phyloP scores from a whole-genome alignment of 2,113 vertebrate genomes.

The Centrocercus urophasianus region DNA sequence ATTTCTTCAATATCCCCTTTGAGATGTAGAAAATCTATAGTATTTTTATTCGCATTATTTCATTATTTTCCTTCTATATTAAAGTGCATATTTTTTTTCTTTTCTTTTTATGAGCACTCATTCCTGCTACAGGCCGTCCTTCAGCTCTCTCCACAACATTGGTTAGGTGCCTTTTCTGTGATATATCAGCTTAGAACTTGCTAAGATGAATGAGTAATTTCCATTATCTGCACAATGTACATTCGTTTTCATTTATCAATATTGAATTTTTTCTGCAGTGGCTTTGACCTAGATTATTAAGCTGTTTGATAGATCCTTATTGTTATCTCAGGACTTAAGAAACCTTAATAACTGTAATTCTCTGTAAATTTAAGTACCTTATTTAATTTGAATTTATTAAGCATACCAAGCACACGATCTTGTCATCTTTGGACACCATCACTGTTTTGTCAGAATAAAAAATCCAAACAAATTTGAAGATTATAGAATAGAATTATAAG shows the following conservation, averaged over 20 bases:
- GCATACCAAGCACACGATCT: neutral
- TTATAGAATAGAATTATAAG: neutral
- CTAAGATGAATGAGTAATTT: conserved; percentile 7
- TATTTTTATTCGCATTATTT: neutral
- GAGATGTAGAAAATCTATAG: neutral
- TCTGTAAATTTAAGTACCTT: neutral
- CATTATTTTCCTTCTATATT: neutral
- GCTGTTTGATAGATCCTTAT: neutral
- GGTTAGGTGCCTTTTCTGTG: neutral
- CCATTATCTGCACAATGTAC: neutral
- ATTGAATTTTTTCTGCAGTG: neutral
- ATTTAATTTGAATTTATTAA: neutral
- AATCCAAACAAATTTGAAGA: neutral
- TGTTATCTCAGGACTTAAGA: neutral
- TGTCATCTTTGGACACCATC: neutral
- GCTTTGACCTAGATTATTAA: conserved; percentile 8
- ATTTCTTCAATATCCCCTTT: conserved; percentile 1
- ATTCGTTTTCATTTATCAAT: conserved; percentile 38
- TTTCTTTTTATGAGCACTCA: neutral
- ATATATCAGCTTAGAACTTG: neutral
- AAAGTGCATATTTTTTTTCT: neutral
- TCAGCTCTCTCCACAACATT: neutral
- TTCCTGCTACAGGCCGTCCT: neutral
- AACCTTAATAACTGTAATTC: neutral
- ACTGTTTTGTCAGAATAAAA: neutral